Percentiles rank a stretch among this genome's conserved stretches.
phyloP scores from a whole-genome alignment of 2,113 vertebrate species.

The Procapra przewalskii region DNA sequence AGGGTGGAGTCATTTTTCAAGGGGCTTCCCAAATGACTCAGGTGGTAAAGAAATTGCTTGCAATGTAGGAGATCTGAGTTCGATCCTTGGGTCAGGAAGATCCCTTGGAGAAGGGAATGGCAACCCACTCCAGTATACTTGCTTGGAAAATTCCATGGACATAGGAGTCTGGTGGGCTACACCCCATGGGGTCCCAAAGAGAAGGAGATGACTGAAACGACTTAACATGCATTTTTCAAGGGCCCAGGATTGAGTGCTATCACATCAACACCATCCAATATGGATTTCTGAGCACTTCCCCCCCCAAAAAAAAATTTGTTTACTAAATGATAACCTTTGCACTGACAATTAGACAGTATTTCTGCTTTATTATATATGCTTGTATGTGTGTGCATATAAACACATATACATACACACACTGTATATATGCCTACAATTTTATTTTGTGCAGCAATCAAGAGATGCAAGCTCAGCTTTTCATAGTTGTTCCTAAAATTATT shows the following conservation, averaged over 20 bases:
- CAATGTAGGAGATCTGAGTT: background rate
- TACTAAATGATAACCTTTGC: background rate
- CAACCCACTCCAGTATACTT: background rate
- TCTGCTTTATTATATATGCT: background rate
- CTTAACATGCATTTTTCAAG: background rate
- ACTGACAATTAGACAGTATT: background rate
- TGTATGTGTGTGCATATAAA: background rate
- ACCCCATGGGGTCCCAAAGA: background rate
- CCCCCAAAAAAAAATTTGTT: background rate
- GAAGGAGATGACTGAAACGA: background rate
- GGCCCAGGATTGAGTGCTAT: background rate
- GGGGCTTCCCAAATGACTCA: background rate
- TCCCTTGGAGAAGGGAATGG: background rate
- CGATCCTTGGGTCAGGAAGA: background rate
- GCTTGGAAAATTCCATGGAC: background rate
- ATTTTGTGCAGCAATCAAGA: background rate
- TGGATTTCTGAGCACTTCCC: background rate
- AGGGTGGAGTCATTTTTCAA: background rate
- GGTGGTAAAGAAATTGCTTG: background rate
- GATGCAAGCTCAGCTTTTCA: background rate
- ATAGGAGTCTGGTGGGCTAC: background rate
- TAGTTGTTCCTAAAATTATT: slow-evolving; percentile 8
- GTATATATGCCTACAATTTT: background rate
- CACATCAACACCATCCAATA: background rate
- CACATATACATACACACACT: background rate